Evolutionary conservation across 2,113 vertebrate species (phyloP).

Genomic region (Megalops atlanticus): DNA sequence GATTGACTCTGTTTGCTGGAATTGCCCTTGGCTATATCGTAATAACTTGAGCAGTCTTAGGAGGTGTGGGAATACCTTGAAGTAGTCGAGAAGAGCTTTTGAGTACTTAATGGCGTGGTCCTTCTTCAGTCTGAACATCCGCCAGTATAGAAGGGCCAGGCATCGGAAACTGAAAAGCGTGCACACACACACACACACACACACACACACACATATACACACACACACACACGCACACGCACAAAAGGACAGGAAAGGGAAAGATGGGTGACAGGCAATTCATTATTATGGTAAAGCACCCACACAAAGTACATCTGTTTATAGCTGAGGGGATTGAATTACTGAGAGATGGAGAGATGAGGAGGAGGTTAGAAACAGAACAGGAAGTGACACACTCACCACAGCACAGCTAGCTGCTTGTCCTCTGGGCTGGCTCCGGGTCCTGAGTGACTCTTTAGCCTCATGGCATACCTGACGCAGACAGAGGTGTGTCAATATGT

Average conservation of each 20-base stretch:
- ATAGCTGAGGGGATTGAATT: too few relatives aligned
- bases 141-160: constrained; percentile 95
- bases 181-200: constrained; percentile 11
- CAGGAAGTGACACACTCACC: constrained; percentile 73
- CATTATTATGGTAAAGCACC: background rate
- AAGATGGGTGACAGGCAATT: background rate
- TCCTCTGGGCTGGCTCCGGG: constrained; percentile 87
- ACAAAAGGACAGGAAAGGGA: background rate
- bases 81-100: constrained; percentile 93
- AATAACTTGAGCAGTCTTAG: too few relatives aligned
- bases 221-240: constrained; percentile 32
- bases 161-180: constrained; percentile 82
- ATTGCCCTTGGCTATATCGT: too few relatives aligned
- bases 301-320: background rate
- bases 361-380: too few relatives aligned
- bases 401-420: constrained; percentile 94
- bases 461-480: constrained; percentile 90
- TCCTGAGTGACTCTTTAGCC: constrained; percentile 91
- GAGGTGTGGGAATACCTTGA: constrained; percentile 78
- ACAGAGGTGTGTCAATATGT: constrained; percentile 24
- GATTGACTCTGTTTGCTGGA: background rate
- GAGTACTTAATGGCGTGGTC: constrained; percentile 96
- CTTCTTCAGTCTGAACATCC: constrained; percentile 97
- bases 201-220: constrained; percentile 10
- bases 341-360: too few relatives aligned